These are phyloP conservation scores for Apomyelois bistriatella DNA, from an alignment of 2,888 invertebrate species.

Conservation along the genomic window DNA sequence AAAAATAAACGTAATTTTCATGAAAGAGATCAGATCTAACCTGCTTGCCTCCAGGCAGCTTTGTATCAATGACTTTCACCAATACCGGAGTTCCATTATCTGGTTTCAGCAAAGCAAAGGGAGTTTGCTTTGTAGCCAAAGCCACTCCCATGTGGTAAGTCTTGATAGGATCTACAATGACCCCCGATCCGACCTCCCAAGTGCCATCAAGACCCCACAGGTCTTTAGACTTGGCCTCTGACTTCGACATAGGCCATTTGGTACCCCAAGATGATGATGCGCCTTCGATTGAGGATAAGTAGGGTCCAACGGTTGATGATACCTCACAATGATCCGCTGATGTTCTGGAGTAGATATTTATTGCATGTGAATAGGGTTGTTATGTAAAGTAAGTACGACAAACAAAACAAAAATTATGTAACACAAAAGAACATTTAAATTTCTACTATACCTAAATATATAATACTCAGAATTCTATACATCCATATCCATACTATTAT, in stretches of 20 bases:
- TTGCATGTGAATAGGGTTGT: too few relatives aligned
- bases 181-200: slow-evolving; percentile 62
- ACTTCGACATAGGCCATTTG: slow-evolving; percentile 37
- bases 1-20: too few relatives aligned
- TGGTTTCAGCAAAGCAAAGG: slow-evolving; percentile 85
- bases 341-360: slow-evolving; percentile 33
- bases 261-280: slow-evolving; percentile 35
- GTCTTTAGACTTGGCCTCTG: slow-evolving; percentile 30
- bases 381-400: too few relatives aligned
- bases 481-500: too few relatives aligned
- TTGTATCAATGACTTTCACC: slow-evolving; percentile 82
- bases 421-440: too few relatives aligned
- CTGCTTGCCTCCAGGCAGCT: slow-evolving; percentile 70
- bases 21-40: slow-evolving; percentile 32
- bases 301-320: slow-evolving; percentile 59
- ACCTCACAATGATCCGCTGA: slow-evolving; percentile 59
- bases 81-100: slow-evolving; percentile 83
- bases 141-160: slow-evolving; percentile 86
- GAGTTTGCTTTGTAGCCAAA: slow-evolving; percentile 82
- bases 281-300: slow-evolving; percentile 37
- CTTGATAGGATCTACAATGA: slow-evolving; percentile 85
- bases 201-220: slow-evolving; percentile 31
- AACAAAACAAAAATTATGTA: too few relatives aligned
- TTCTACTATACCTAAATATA: too few relatives aligned
- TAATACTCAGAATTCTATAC: too few relatives aligned